These are phyloP conservation scores for Drosophila testacea DNA, from an alignment of 2,888 invertebrate genomes.

Conservation along the genomic window DNA sequence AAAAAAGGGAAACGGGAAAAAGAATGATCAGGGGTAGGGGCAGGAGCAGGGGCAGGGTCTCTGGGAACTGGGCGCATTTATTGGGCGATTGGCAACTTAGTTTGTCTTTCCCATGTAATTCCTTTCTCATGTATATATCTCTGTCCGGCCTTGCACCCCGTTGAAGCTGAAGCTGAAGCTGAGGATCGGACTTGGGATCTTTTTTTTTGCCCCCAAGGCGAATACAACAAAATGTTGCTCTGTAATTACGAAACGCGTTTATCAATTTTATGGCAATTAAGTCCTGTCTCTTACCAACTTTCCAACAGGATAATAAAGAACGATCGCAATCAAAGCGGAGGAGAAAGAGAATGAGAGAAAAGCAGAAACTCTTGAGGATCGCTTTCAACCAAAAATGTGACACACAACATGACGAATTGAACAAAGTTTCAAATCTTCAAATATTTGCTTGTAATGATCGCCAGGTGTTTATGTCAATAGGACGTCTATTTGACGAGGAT, in stretches of 20 bases:
- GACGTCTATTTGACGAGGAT: constrained; percentile 56
- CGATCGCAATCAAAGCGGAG: constrained; percentile 5
- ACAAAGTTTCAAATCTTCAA: constrained; percentile 23
- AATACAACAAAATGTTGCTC: constrained; percentile 9
- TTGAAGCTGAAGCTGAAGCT: not conserved
- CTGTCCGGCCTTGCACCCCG: constrained; percentile 45
- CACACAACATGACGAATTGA: constrained; percentile 34
- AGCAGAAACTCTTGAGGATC: constrained; percentile 17
- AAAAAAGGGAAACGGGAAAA: constrained; percentile 10
- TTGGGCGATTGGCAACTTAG: constrained; percentile 16
- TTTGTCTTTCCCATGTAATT: constrained; percentile 57
- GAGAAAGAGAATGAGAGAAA: constrained; percentile 2
- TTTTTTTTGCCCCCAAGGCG: constrained; percentile 16
- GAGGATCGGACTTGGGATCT: constrained; percentile 11
- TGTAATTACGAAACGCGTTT: constrained; percentile 54
- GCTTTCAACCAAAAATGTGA: constrained; percentile 26
- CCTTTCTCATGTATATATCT: constrained; percentile 9
- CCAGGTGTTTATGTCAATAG: constrained; percentile 76
- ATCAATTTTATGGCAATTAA: constrained; percentile 28
- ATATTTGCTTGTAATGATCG: constrained; percentile 61
- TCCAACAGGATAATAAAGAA: constrained; percentile 20
- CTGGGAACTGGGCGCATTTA: constrained; percentile 13
- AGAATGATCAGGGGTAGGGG: constrained; percentile 3
- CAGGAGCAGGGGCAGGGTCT: not conserved
- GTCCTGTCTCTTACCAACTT: constrained; percentile 21